Evolutionary conservation across 2,797 vertebrate genomes (phyloP).

Genomic region (Zenarchopterus dispar): DNA sequence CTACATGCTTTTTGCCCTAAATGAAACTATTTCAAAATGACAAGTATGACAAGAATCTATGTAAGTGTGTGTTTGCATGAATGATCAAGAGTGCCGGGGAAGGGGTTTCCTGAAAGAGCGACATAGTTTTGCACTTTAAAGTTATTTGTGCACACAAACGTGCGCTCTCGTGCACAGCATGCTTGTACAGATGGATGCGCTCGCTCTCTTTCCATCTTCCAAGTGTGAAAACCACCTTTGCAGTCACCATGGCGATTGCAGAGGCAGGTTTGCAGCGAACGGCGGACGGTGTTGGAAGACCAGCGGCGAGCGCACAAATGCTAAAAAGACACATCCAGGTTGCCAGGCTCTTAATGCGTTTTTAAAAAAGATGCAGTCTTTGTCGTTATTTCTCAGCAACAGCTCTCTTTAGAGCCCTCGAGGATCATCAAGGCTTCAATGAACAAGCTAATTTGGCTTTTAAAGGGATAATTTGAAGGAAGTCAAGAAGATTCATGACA

Average conservation of each 20-base stretch:
- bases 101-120: conserved; percentile 16
- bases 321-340: background rate
- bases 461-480: too few species aligned
- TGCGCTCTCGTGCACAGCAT: conserved; percentile 1
- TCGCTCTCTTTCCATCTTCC: background rate
- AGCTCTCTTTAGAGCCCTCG: conserved; percentile 5
- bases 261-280: background rate
- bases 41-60: too few species aligned
- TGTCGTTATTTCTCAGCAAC: background rate
- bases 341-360: background rate
- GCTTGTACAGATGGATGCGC: background rate
- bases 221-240: conserved; percentile 26
- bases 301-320: too few species aligned
- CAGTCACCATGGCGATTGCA: conserved; percentile 38
- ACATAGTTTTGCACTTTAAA: conserved; percentile 64
- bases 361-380: background rate
- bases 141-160: background rate
- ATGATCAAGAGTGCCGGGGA: background rate
- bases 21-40: too few species aligned
- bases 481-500: too few species aligned
- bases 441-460: conserved; percentile 10
- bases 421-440: conserved; percentile 22
- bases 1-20: too few species aligned
- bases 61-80: background rate
- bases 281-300: too few species aligned